phyloP scores from a whole-genome alignment of 2,888 invertebrate species.

The Argyra leucocephala region DNA sequence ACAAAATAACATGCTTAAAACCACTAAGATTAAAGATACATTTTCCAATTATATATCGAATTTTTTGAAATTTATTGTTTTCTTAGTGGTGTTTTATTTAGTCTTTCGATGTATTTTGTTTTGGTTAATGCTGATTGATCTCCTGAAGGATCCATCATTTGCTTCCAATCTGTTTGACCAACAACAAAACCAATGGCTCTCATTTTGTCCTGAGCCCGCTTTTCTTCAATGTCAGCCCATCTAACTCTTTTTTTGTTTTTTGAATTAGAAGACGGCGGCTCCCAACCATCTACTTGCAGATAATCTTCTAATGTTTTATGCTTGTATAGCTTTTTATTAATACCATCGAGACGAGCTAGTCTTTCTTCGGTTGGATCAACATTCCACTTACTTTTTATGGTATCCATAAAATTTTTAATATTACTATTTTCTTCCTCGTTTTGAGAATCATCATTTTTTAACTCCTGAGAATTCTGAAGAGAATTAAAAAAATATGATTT shows the following conservation, averaged over 20 bases:
- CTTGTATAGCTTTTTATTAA: constrained; percentile 59
- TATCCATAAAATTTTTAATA: constrained; percentile 23
- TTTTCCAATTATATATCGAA: too few species aligned
- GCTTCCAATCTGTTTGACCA: constrained; percentile 91
- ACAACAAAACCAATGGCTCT: constrained; percentile 93
- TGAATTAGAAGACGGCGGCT: constrained; percentile 47
- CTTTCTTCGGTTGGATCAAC: constrained; percentile 69
- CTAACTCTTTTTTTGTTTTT: constrained; percentile 88
- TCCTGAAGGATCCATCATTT: constrained; percentile 86
- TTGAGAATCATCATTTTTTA: constrained; percentile 17
- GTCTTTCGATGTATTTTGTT: constrained; percentile 80
- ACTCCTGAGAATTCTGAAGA: too few species aligned
- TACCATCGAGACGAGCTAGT: constrained; percentile 90
- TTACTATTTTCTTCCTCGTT: constrained; percentile 18
- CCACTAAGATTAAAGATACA: too few species aligned
- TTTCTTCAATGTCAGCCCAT: constrained; percentile 96
- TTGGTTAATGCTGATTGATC: constrained; percentile 83
- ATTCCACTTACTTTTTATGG: constrained; percentile 73
- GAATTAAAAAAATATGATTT: too few species aligned
- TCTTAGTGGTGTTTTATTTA: constrained; percentile 34
- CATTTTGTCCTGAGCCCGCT: constrained; percentile 82
- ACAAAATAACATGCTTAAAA: too few species aligned
- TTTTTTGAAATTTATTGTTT: constrained; percentile 7
- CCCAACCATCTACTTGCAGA: constrained; percentile 71
- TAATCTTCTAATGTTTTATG: constrained; percentile 81